Evolutionary conservation across 2,113 vertebrate species (phyloP), one percentile per base, ranked within the genome.

Genomic region (Ifrita kowaldi): DNA sequence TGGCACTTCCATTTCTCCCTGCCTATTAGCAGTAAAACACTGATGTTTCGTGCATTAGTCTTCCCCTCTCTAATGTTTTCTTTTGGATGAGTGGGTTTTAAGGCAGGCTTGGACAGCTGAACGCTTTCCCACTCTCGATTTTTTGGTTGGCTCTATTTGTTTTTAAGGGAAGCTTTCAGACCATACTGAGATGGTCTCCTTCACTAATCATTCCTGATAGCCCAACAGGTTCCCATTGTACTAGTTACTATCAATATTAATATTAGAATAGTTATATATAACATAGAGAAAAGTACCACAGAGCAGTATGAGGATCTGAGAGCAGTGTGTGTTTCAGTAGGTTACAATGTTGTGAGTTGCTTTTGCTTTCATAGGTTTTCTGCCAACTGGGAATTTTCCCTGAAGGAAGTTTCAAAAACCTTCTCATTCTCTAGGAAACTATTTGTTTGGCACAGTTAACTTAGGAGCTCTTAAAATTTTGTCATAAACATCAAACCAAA

Each of bases 401-500:
- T 84, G 47, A 84, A 93, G 90, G 79, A 96, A 88, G 49, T 75
- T 96, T 87, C 90, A 94, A 87, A 93, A 81, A 67, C 56, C 47
- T 84, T 78, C 86, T 86, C 76, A 86, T 92, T 83, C 88, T 93
- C 80, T 78, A 93, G 83, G 74, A 93, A 94, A 90, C 37, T 75
- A 92, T 96, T 94, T 96, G 64, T 94, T 96, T 95, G 95, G 96
- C 68, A 3, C 65, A 81, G 71, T 73, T 52, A 94, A 84, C 67
- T 88, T 42, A 55, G 75, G 52, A 94, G 84, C 82, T 94, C 85
- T 90, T 59, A n/a, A 93, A 90, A 95, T 94, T 95, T 94, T 94
- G 95, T 95, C 92, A 94, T 93, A 93, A 84, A 96, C 95, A 96
- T 97, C 96, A 97, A 95, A 93, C 92, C 85, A 90, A 96, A 92